phyloP scores from a whole-genome alignment of 1,140 invertebrate genomes.

The Portunus trituberculatus region DNA sequence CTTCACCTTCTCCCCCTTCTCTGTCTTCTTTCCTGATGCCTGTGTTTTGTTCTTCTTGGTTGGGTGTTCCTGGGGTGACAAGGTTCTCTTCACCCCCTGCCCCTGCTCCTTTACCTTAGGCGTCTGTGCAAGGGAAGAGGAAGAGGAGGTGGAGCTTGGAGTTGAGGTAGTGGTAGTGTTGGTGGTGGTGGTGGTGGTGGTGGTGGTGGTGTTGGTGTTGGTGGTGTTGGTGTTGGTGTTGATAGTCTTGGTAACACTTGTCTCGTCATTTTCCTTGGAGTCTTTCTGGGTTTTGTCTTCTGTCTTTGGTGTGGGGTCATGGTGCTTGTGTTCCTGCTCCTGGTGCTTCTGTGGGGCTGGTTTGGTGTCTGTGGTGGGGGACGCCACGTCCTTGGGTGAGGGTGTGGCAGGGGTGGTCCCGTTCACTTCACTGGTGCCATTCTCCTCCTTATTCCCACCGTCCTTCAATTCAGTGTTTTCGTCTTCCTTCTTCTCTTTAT shows the following conservation, averaged over 20 bases:
- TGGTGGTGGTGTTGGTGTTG: not conserved
- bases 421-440: not conserved
- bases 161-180: not conserved
- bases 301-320: not conserved
- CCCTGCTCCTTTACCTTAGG: not conserved
- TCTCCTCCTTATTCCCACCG: not conserved
- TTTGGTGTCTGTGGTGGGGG: not conserved
- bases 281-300: not conserved
- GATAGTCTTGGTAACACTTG: no score
- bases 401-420: no score
- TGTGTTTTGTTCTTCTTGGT: not conserved
- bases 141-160: not conserved
- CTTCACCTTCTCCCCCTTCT: no score
- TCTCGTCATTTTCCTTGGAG: not conserved
- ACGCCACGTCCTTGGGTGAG: not conserved
- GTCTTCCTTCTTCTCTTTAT: not conserved
- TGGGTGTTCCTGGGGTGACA: not conserved
- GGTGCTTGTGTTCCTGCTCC: not conserved
- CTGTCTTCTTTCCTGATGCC: not conserved
- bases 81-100: not conserved
- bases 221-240: not conserved
- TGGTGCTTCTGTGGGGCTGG: not conserved
- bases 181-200: not conserved
- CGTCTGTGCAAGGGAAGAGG: not conserved
- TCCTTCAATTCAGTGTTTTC: not conserved